Percentiles rank a stretch among this genome's conserved stretches.
These are phyloP conservation scores for Philotrypesis tridentata DNA, from an alignment of 1,140 invertebrate species.

Conservation along the genomic window DNA sequence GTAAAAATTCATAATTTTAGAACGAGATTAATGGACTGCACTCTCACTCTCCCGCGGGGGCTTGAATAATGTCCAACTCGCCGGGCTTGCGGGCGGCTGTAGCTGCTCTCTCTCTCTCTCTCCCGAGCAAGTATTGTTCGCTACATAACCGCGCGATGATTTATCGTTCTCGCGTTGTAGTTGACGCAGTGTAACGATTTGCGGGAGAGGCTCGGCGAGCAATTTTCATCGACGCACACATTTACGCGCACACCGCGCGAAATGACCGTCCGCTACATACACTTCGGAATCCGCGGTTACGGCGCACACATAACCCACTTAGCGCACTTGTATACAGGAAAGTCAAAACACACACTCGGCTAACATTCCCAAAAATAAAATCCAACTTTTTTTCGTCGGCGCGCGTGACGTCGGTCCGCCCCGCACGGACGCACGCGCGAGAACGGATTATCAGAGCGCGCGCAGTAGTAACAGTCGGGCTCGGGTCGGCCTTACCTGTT, in stretches of 20 bases:
- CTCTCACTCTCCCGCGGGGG: background rate
- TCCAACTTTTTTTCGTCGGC: slow-evolving; percentile 17
- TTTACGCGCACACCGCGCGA: too few species aligned
- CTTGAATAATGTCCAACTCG: slow-evolving; percentile 33
- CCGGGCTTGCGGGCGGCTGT: too few species aligned
- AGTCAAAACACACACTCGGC: slow-evolving; percentile 27
- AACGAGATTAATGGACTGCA: slow-evolving; percentile 29
- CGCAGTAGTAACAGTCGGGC: background rate
- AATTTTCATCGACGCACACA: too few species aligned
- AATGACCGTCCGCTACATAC: background rate
- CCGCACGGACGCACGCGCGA: background rate
- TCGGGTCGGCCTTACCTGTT: slow-evolving; percentile 61
- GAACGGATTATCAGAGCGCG: too few species aligned
- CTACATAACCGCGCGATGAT: background rate
- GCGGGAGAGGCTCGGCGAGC: too few species aligned
- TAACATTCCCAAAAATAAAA: slow-evolving; percentile 40
- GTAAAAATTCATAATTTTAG: slow-evolving; percentile 40
- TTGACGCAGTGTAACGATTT: too few species aligned
- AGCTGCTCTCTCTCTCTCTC: too few species aligned
- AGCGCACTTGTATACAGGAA: background rate
- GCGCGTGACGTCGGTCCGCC: slow-evolving; percentile 6
- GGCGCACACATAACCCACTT: slow-evolving; percentile 31
- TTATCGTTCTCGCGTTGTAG: too few species aligned
- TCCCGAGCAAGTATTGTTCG: too few species aligned
- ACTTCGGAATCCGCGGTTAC: background rate